Base-by-base conservation (phyloP, 2,113 vertebrate genomes). In the Seriola dumerili region DNA sequence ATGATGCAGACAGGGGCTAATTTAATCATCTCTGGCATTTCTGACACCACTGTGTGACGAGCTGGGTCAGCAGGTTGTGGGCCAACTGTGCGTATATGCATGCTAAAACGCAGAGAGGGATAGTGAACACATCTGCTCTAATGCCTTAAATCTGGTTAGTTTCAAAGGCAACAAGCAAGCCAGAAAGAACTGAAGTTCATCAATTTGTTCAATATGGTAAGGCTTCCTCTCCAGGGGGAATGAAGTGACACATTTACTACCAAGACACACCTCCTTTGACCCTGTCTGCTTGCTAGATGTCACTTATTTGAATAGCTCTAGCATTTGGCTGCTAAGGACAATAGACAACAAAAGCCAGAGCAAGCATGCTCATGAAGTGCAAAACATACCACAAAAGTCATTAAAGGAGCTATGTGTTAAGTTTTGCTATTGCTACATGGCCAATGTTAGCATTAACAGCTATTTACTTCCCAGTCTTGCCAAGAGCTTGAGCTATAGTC, bases 1-100 rank as follows among this genome's bases (percentile, higher is more conserved):
- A 81, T 80, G 84, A 89, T 86, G 83, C 72, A 78, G 67, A 21
- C 72, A 8, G 16, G 44, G 44, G 73, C 76, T 81, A 86, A 89
- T 90, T 89, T 81, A 84, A 90, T 90, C 81, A 66, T 74, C 75
- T 66, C 73, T 1, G 83, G 81, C 77, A 91, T 91, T 81, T 92
- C 83, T 90, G 84, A 91, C 90, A 85, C 75, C 42, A 34, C 63
- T 25, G 78, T 42, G 78, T 72, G 86, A 88, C 65, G 62, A 81
- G 67, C 46, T 34, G 36, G 68, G 46, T 91, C 88, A 71, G 65
- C 36, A 67, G 65, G 72, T 72, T 54, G 36, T 17, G n/a, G 77
- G 71, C 57, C 52, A 48, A 62, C 32, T 29, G 12, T 46, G 29
- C n/a, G 29, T 29, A 57, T 66, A 57, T 58, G 64, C 73, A 57